Percentiles rank a stretch among this genome's conserved stretches.
Evolutionary conservation across 2,888 invertebrate species (phyloP).

Genomic region (Antheraea assamensis): DNA sequence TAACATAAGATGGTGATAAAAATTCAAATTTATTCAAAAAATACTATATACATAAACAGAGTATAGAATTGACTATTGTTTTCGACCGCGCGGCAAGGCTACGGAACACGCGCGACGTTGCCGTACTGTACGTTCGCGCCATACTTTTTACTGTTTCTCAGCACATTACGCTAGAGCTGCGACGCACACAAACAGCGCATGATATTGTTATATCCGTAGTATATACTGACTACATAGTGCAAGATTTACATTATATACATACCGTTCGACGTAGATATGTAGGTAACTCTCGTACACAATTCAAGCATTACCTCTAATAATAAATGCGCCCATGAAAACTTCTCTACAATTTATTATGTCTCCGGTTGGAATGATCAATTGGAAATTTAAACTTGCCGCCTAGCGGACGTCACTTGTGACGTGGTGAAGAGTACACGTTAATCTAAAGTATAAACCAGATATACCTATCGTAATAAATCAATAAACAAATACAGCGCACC

Average conservation of each 20-base stretch:
- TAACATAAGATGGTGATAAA: conserved; percentile 21
- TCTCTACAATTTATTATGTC: conserved; percentile 28
- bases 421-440: conserved; percentile 23
- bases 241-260: conserved; percentile 77
- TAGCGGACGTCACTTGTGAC: conserved; percentile 28
- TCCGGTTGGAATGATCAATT: conserved; percentile 27
- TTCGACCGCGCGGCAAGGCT: conserved; percentile 69
- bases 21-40: conserved; percentile 51
- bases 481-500: conserved; percentile 21
- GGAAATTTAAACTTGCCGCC: conserved; percentile 43
- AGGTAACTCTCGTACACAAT: conserved; percentile 71
- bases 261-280: conserved; percentile 71
- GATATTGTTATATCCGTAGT: conserved; percentile 71
- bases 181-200: conserved; percentile 56
- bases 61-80: conserved; percentile 69
- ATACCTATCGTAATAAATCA: conserved; percentile 8
- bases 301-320: conserved; percentile 75
- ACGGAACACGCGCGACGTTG: conserved; percentile 74
- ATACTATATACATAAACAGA: conserved; percentile 32
- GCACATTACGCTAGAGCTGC: conserved; percentile 68
- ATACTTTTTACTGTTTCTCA: conserved; percentile 84
- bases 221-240: conserved; percentile 57
- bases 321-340: conserved; percentile 70
- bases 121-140: conserved; percentile 77
- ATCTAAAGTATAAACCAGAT: neutral